A percentile compares a stretch with the other conserved stretches of the same genome.
Conservation (phyloP, 2,888 invertebrate species). For the Corbicula japonica region DNA sequence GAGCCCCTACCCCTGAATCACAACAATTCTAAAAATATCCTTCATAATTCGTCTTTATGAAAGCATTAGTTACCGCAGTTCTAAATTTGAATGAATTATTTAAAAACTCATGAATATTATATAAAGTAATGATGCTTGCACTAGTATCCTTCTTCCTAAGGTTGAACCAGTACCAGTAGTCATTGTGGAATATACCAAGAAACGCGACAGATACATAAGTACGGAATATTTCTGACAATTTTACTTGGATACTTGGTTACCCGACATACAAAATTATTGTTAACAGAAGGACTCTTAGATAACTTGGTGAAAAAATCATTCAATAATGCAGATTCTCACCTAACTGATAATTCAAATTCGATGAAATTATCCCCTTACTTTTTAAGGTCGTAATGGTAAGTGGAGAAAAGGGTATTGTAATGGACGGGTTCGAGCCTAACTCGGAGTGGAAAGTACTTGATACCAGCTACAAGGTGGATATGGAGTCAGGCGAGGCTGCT, state of each 20-base stretch:
- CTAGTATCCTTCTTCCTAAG: background rate
- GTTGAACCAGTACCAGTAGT: no score
- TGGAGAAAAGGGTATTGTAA: slow-evolving; percentile 36
- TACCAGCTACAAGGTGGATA: slow-evolving; percentile 20
- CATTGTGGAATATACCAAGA: background rate
- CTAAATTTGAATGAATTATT: background rate
- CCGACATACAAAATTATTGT: background rate
- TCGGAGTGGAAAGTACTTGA: slow-evolving; percentile 47
- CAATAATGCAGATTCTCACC: background rate
- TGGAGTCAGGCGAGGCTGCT: slow-evolving; percentile 23
- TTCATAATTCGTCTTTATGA: background rate
- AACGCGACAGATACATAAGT: background rate
- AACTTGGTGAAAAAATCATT: no score
- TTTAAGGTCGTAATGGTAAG: slow-evolving; percentile 44
- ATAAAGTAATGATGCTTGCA: background rate
- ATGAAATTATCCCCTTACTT: no score
- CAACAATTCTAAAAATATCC: no score
- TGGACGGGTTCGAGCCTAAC: slow-evolving; percentile 35
- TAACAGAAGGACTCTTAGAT: background rate
- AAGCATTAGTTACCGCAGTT: background rate
- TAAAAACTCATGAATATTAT: background rate
- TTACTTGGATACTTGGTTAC: background rate
- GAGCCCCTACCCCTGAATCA: no score
- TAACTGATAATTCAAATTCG: background rate
- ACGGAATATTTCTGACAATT: background rate